Base-by-base conservation (phyloP, 2,888 invertebrate genomes). In the Drosophila lacicola region DNA sequence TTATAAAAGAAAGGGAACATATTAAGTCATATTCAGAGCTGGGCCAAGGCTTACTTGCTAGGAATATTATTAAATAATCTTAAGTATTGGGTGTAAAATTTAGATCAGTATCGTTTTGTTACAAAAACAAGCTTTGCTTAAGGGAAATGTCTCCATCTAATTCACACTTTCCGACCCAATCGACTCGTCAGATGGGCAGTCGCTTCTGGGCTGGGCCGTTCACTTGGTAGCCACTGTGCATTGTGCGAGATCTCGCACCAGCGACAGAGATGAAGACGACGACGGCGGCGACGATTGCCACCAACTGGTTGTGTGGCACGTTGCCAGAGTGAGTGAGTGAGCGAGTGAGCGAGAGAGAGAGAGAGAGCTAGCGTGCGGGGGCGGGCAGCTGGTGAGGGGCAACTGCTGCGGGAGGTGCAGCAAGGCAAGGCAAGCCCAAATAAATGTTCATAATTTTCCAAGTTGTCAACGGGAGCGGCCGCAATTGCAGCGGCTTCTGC, bases 391-490 rank as follows among this genome's bases (percentile, higher is more conserved):
- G 56, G 21, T 10, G 34, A 29, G 45, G 17, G 21, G 21, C 17
- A 60, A 61, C 54, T 46, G 62, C 58, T 61, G 80, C 58, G 63
- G 70, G 66, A 65, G 78, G 68, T 70, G 69, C 72, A 61, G 70
- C 70, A 53, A 41, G 33, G 45, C 46, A 29, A 58, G 89, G 74
- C 83, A 90, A 90, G 90, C 90, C 90, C 90, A 82, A 77, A 89
- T 70, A 76, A 90, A 90, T 90, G 90, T 90, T 90, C 90, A 86
- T 86, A 86, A 86, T 88, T 86, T 80, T 88, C 46, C 73, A 71
- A 83, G 83, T 86, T 86, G 85, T 88, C 85, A 88, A 88, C 86
- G 86, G 86, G 86, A 86, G 86, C 86, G 80, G 80, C 78, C 74
- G 49, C 63, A 44, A 68, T 41, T 57, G 64, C 64, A 64, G 36